These are phyloP conservation scores for Reticulitermes lucifugus DNA, from an alignment of 2,888 invertebrate genomes.

Conservation along the genomic window DNA sequence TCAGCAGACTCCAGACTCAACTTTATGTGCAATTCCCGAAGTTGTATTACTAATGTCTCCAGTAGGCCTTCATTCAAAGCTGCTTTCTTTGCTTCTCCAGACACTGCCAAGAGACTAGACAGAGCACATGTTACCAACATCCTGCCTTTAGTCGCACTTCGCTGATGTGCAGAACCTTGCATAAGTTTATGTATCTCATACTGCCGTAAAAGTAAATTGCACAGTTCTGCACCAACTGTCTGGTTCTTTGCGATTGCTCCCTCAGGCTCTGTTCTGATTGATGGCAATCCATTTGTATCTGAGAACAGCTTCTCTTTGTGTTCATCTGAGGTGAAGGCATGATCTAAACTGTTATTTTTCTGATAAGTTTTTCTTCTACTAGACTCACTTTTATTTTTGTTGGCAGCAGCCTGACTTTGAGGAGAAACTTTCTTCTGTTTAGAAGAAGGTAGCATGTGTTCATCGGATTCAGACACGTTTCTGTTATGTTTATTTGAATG, in stretches of 20 bases:
- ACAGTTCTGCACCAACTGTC: slow-evolving; percentile 64
- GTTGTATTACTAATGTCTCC: slow-evolving; percentile 61
- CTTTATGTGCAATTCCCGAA: slow-evolving; percentile 65
- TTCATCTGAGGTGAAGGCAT: background rate
- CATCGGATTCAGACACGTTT: background rate
- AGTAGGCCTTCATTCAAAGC: slow-evolving; percentile 63
- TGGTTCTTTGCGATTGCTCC: background rate
- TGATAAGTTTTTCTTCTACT: background rate
- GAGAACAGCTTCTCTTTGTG: background rate
- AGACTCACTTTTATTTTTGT: background rate
- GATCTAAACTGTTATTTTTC: background rate
- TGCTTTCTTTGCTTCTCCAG: slow-evolving; percentile 64
- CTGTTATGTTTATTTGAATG: background rate
- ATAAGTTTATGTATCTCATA: slow-evolving; percentile 62
- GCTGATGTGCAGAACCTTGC: background rate
- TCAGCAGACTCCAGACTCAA: slow-evolving; percentile 66
- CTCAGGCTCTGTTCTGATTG: background rate
- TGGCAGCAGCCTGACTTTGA: background rate
- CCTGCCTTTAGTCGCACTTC: slow-evolving; percentile 58
- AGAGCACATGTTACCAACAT: slow-evolving; percentile 62
- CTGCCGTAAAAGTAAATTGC: slow-evolving; percentile 63
- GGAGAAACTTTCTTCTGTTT: background rate
- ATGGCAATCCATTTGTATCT: background rate
- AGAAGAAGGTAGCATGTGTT: background rate
- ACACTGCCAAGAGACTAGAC: slow-evolving; percentile 64